Evolutionary conservation across 1,140 invertebrate species (phyloP), one percentile per base, ranked within the genome.

Genomic region (Stegodyphus dumicola): DNA sequence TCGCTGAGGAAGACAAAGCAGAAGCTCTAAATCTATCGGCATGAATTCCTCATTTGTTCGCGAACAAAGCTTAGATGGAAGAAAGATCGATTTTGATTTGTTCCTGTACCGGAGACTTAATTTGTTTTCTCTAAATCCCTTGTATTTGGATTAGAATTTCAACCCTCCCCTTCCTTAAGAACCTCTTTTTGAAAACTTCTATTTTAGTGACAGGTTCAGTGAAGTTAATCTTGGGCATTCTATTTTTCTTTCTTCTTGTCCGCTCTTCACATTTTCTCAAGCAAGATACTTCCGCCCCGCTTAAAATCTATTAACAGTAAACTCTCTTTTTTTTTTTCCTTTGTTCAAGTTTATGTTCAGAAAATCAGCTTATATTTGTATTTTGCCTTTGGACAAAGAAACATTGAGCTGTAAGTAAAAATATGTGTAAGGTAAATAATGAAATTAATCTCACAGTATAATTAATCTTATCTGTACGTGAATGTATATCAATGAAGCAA

Each of bases 61-160:
- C 6, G 49, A 52, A 67, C 48, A 56, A 77, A 77, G 56, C 56
- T 49, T 49, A 33, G 17, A 11, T 33, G 48, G 15, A 18, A n/a
- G 5, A 9, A 52, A 13, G 60, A 77, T 77, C 76, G 76, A 77
- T 77, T 77, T 77, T 77, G 76, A 77, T 77, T 77, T 67, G 48
- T 77, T 77, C 76, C 18, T 15, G 60, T 53, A 13, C n/a, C 60
- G 17, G 4, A 51, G 51, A 67, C 76, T 77, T 77, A 77, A 77
- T 77, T 77, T 77, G 76, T 77, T 77, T 77, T 77, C 60, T 64
- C 67, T 77, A 65, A 77, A 77, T 77, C 76, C 64, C 48, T 51
- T 53, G 76, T 67, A 77, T 77, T 77, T 67, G 64, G 76, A 77
- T 77, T 77, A 77, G 49, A 67, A 77, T 67, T 77, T 67, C 76